These are phyloP conservation scores for Eriosoma lanigerum DNA, from an alignment of 1,140 invertebrate species.

Conservation along the genomic window DNA sequence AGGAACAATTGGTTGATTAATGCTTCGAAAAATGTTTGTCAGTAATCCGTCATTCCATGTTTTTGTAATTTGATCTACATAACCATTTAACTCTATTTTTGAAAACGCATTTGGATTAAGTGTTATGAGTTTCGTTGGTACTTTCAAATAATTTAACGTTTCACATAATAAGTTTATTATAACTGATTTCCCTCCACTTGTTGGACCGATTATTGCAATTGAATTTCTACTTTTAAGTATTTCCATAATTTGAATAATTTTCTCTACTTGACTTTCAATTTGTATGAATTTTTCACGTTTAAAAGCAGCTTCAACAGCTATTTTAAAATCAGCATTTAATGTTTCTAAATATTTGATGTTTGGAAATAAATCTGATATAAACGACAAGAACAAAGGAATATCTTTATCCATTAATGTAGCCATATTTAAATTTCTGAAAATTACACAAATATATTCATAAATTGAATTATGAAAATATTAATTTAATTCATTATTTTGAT, in stretches of 20 bases:
- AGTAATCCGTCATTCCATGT: constrained; percentile 91
- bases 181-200: constrained; percentile 85
- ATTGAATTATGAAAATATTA: no score
- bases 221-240: constrained; percentile 91
- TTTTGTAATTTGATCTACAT: constrained; percentile 77
- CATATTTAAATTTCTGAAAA: constrained; percentile 58
- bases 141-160: constrained; percentile 70
- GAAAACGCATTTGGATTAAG: constrained; percentile 87
- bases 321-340: constrained; percentile 80
- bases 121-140: constrained; percentile 75
- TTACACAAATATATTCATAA: not conserved
- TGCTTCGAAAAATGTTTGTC: constrained; percentile 85
- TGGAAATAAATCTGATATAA: constrained; percentile 88
- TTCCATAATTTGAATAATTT: constrained; percentile 87
- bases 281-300: constrained; percentile 70
- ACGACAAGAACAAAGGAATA: constrained; percentile 78
- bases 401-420: constrained; percentile 91
- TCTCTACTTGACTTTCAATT: constrained; percentile 76
- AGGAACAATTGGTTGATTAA: constrained; percentile 66
- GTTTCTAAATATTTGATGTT: constrained; percentile 82
- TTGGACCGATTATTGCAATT: constrained; percentile 87
- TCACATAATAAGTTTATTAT: constrained; percentile 78
- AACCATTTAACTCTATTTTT: constrained; percentile 85
- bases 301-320: constrained; percentile 71
- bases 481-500: no score